A percentile compares a stretch with the other conserved stretches of the same genome.
phyloP scores from a whole-genome alignment of 2,888 invertebrate species.

The Apodemia zela region DNA sequence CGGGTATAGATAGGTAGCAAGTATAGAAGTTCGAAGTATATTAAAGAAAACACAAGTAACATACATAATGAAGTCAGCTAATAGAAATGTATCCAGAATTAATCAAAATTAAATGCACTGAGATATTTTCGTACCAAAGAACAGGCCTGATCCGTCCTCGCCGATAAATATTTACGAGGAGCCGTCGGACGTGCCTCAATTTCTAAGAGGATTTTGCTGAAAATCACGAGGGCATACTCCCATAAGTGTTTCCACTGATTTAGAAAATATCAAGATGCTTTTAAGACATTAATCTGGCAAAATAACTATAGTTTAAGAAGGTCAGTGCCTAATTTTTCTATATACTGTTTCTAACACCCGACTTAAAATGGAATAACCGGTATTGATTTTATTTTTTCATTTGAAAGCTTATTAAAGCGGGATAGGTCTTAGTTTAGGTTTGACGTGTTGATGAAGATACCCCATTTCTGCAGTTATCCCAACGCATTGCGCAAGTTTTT shows the following conservation, averaged over 20 bases:
- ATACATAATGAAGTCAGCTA: constrained; percentile 21
- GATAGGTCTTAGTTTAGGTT: no score
- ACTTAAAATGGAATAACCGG: not conserved
- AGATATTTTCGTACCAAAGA: constrained; percentile 37
- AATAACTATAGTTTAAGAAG: not conserved
- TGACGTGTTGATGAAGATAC: no score
- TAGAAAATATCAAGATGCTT: not conserved
- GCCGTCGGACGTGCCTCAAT: constrained; percentile 44
- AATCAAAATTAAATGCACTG: constrained; percentile 36
- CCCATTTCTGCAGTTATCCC: no score
- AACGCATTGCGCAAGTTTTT: no score
- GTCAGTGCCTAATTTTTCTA: no score
- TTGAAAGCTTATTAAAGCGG: no score
- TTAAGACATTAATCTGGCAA: not conserved
- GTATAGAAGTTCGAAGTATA: no score
- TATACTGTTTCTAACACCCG: no score
- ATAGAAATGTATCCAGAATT: constrained; percentile 34
- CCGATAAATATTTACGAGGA: constrained; percentile 53
- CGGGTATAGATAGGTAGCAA: no score
- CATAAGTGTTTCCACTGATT: constrained; percentile 1
- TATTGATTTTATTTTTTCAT: no score
- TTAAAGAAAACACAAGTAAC: no score
- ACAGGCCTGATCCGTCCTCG: constrained; percentile 30
- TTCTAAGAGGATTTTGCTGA: constrained; percentile 31
- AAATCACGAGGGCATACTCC: constrained; percentile 23